A percentile compares a stretch with the other conserved stretches of the same genome.
phyloP scores from a whole-genome alignment of 1,140 invertebrate genomes.

The Pinna nobilis region DNA sequence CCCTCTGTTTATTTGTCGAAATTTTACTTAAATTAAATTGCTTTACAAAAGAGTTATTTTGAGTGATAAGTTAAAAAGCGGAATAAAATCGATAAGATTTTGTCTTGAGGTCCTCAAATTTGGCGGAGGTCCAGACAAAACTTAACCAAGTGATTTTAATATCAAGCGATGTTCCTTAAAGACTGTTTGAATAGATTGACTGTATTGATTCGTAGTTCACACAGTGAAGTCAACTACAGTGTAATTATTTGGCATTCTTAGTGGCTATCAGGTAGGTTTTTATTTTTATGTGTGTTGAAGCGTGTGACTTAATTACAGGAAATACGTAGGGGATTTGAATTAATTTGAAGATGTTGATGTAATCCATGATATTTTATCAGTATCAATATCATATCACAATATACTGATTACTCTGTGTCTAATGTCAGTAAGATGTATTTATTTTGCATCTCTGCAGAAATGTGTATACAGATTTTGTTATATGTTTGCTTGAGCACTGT shows the following conservation, averaged over 20 bases:
- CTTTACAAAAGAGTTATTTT: neutral
- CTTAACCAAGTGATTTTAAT: conserved; percentile 36
- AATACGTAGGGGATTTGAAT: neutral
- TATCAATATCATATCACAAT: neutral
- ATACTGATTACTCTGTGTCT: no score
- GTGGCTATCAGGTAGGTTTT: neutral
- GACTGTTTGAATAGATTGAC: conserved; percentile 33
- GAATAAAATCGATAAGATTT: conserved; percentile 3
- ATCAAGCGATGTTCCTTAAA: conserved; percentile 39
- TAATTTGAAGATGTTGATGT: neutral
- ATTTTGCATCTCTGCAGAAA: no score
- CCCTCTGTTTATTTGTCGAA: neutral
- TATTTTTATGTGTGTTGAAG: no score
- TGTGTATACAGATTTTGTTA: neutral
- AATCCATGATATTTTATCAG: neutral
- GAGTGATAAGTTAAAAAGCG: conserved; percentile 14
- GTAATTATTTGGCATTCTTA: conserved; percentile 10
- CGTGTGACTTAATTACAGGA: no score
- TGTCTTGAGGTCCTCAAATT: neutral
- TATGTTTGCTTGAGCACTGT: neutral
- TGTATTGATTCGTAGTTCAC: conserved; percentile 16
- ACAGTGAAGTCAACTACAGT: conserved; percentile 11
- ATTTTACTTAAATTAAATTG: conserved; percentile 8
- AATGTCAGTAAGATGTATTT: no score
- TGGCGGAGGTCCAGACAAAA: conserved; percentile 32